Percentiles rank a stretch among this genome's conserved stretches.
Evolutionary conservation across 2,888 invertebrate species (phyloP).

Genomic region (Ectemnius cavifrons): DNA sequence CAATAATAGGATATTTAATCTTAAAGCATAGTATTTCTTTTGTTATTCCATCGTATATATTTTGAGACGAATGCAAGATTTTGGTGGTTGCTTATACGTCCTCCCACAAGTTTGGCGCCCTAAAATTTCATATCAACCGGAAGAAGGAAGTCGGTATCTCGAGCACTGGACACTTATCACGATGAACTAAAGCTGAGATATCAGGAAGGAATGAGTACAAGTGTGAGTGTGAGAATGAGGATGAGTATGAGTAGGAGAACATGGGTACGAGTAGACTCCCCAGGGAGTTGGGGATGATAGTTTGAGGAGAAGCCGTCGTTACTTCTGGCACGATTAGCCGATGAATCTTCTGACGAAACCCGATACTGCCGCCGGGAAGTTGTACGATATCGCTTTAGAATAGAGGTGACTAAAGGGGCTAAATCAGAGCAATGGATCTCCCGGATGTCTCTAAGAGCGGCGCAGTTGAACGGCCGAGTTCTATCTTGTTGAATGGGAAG

Average conservation of each 20-base stretch:
- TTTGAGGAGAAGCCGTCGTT: slow-evolving; percentile 1
- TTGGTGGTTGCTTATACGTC: not conserved
- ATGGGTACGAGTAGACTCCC: not conserved
- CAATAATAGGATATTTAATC: too few relatives aligned
- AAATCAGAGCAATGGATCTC: slow-evolving; percentile 35
- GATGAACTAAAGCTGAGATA: not conserved
- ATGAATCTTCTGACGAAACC: slow-evolving; percentile 21
- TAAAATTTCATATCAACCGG: slow-evolving; percentile 49
- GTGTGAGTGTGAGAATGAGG: not conserved
- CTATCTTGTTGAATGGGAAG: slow-evolving; percentile 55
- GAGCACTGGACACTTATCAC: slow-evolving; percentile 21
- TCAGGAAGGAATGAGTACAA: too few relatives aligned
- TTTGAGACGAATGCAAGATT: not conserved
- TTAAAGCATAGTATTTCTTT: too few relatives aligned
- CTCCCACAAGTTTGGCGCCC: slow-evolving; percentile 22
- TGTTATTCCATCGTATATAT: too few relatives aligned
- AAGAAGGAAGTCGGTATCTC: slow-evolving; percentile 54
- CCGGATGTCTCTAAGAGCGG: slow-evolving; percentile 45
- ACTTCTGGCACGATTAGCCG: not conserved
- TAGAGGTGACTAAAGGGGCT: slow-evolving; percentile 31
- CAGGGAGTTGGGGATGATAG: not conserved
- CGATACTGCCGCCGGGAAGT: slow-evolving; percentile 38
- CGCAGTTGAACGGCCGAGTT: slow-evolving; percentile 9
- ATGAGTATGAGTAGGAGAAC: too few relatives aligned
- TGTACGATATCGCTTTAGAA: slow-evolving; percentile 40